These are phyloP conservation scores for Tubiluchus corallicola DNA, from an alignment of 2,888 invertebrate genomes.

Conservation along the genomic window DNA sequence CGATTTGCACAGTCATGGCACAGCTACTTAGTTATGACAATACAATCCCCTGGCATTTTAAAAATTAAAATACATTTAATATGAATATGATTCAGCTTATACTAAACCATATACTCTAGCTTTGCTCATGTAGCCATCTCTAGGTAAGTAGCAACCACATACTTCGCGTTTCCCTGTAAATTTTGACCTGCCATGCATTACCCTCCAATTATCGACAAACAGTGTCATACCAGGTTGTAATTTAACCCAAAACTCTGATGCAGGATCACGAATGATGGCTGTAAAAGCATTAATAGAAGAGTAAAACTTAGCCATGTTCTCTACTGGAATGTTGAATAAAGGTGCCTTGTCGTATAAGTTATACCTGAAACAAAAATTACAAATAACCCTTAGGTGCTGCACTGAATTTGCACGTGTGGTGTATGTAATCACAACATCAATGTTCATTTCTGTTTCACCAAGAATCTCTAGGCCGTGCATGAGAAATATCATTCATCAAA, in stretches of 20 bases:
- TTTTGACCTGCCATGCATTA: constrained; percentile 49
- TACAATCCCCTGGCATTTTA: too few relatives aligned
- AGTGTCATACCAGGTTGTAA: constrained; percentile 46
- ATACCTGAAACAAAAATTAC: constrained; percentile 35
- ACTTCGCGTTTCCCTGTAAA: constrained; percentile 46
- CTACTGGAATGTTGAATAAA: constrained; percentile 35
- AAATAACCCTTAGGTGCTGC: too few relatives aligned
- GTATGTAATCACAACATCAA: too few relatives aligned
- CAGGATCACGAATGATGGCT: constrained; percentile 14
- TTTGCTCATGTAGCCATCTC: constrained; percentile 35
- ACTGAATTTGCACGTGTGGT: too few relatives aligned
- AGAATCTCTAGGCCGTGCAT: too few relatives aligned
- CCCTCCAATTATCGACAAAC: constrained; percentile 56
- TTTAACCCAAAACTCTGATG: constrained; percentile 28
- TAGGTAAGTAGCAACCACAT: constrained; percentile 49
- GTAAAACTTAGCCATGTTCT: constrained; percentile 41
- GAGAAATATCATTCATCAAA: too few relatives aligned
- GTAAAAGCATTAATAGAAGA: constrained; percentile 20
- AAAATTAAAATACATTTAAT: too few relatives aligned
- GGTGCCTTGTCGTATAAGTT: constrained; percentile 54
- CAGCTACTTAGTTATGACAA: too few relatives aligned
- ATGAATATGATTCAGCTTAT: too few relatives aligned
- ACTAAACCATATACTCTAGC: constrained; percentile 17
- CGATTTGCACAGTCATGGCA: too few relatives aligned
- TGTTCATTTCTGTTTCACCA: too few relatives aligned